Evolutionary conservation across 1,140 invertebrate genomes (phyloP), one percentile per base, ranked within the genome.

Genomic region (Semibalanus balanoides): DNA sequence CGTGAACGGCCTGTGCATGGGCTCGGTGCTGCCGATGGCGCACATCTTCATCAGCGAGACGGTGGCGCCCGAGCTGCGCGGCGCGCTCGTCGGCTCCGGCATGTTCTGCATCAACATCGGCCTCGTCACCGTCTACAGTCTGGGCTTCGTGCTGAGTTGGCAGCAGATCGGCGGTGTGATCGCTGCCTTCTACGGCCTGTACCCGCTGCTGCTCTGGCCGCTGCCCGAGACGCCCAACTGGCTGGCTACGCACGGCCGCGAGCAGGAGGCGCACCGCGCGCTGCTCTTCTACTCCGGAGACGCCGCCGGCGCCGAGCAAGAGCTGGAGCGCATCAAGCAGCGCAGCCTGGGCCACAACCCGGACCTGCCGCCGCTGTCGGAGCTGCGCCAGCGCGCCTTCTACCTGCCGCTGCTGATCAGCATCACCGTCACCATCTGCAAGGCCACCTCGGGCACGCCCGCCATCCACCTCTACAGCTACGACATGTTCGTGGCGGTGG

Each of bases 151-250:
- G 25, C n/a, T 72, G n/a, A 72, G 11, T 3, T 72, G 70, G 70
- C 70, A 72, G 70, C 70, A 72, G 29, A 72, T 72, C 29, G 70
- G 70, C n/a, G 70, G 70, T n/a, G n/a, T 72, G n/a, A 30, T 72
- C 28, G 70, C 29, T 9, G n/a, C 29, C 28, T 28, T 30, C 28
- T 28, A 28, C 29, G 70, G 70, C 70, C n/a, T 72, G 28, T 72
- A 72, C 29, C 70, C 70, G 29, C 70, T 72, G 70, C 25, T 72
- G 19, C 70, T 72, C 7, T 72, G 70, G 70, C n/a, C 11, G 29
- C 70, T 72, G 70, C 70, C 70, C 9, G 70, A 72, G 70, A 72
- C 70, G 70, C 70, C 70, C 70, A 72, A 72, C 70, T 72, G 70
- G 70, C 70, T 72, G 70, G 70, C 29, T 3, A 72, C 70, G n/a